Percentiles rank a stretch among this genome's conserved stretches.
Evolutionary conservation across 1,140 invertebrate species (phyloP).

Genomic region (Drosophila sp.): DNA sequence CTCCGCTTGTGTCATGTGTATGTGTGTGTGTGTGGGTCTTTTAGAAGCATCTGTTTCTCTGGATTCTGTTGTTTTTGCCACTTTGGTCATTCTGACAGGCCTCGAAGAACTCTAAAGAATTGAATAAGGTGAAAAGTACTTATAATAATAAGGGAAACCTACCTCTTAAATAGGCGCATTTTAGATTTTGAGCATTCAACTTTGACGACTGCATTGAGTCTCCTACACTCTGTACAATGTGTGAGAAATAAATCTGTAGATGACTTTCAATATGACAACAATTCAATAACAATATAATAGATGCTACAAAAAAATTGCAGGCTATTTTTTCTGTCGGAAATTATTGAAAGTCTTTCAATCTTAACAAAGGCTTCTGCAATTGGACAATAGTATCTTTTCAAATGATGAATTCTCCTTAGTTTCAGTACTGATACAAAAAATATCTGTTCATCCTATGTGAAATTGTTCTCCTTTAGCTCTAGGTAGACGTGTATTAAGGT

Average conservation of each 20-base stretch:
- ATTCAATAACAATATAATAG: not conserved
- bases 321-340: not conserved
- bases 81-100: conserved; percentile 53
- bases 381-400: not conserved
- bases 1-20: conserved; percentile 50
- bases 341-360: not conserved
- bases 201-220: conserved; percentile 20
- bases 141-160: conserved; percentile 55
- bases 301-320: not conserved
- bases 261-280: too few species aligned
- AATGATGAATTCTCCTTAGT: too few species aligned
- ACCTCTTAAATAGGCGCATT: conserved; percentile 38
- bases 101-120: conserved; percentile 35
- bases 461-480: too few species aligned
- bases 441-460: too few species aligned
- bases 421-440: too few species aligned
- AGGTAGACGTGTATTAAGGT: too few species aligned
- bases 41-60: conserved; percentile 75
- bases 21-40: conserved; percentile 41
- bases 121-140: conserved; percentile 67
- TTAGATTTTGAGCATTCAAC: conserved; percentile 39
- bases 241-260: too few species aligned
- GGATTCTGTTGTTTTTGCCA: conserved; percentile 50
- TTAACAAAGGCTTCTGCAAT: not conserved
- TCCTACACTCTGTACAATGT: not conserved